A percentile compares a stretch with the other conserved stretches of the same genome.
Evolutionary conservation across 2,888 invertebrate species (phyloP).

Genomic region (Stenodera caucasica): DNA sequence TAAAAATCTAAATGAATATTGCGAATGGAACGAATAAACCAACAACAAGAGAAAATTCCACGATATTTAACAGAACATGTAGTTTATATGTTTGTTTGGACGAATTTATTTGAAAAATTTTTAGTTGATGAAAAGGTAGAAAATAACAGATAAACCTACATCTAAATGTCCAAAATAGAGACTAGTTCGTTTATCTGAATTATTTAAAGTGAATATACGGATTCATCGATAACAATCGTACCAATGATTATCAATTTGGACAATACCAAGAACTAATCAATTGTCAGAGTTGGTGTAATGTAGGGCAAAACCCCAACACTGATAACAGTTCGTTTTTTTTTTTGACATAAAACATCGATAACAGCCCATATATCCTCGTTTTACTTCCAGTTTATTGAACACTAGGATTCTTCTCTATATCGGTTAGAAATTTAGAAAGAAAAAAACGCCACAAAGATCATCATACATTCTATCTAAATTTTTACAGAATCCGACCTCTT

Average conservation of each 20-base stretch:
- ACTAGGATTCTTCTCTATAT: conserved; percentile 43
- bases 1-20: conserved; percentile 46
- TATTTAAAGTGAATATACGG: conserved; percentile 40
- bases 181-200: conserved; percentile 37
- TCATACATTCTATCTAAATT: conserved; percentile 47
- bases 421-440: conserved; percentile 17
- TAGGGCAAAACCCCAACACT: conserved; percentile 37
- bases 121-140: too few relatives aligned
- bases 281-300: conserved; percentile 29
- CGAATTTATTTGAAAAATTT: too few relatives aligned
- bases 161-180: conserved; percentile 36
- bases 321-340: conserved; percentile 35
- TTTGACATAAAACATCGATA: conserved; percentile 46
- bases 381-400: conserved; percentile 49
- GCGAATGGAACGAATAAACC: conserved; percentile 23
- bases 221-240: conserved; percentile 32
- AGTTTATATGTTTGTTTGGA: too few relatives aligned
- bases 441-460: conserved; percentile 39
- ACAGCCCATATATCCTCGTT: conserved; percentile 44
- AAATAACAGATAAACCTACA: conserved; percentile 24
- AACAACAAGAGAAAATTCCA: conserved; percentile 8
- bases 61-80: too few relatives aligned
- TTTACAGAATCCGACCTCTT: conserved; percentile 45
- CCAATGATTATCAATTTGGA: conserved; percentile 18
- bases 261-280: conserved; percentile 20